A percentile compares a stretch with the other conserved stretches of the same genome.
Conservation (phyloP, 2,888 invertebrate genomes). For the Ophonus ardosiacus region DNA sequence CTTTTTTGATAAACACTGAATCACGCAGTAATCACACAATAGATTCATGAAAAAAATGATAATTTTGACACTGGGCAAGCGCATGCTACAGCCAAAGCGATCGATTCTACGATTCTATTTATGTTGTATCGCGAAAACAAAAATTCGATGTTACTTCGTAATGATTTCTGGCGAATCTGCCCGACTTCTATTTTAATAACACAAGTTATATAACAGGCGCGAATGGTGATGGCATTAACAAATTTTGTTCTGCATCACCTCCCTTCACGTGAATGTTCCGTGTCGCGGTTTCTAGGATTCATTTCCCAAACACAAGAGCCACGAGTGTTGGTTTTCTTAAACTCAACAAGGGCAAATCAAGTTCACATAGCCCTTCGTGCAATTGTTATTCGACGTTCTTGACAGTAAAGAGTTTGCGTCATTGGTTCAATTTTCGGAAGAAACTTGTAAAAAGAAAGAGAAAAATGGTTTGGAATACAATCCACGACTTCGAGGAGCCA, state of each 20-base stretch:
- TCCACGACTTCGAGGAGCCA: slow-evolving; percentile 72
- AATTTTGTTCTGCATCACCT: slow-evolving; percentile 33
- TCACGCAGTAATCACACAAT: slow-evolving; percentile 15
- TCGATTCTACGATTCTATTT: slow-evolving; percentile 57
- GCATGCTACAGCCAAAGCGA: background rate
- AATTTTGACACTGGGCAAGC: slow-evolving; percentile 3
- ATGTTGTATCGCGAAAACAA: background rate
- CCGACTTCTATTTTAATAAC: slow-evolving; percentile 40
- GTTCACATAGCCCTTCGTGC: slow-evolving; percentile 61
- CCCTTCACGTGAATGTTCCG: slow-evolving; percentile 54
- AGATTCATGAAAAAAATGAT: background rate
- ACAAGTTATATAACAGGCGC: slow-evolving; percentile 46
- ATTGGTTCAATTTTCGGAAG: slow-evolving; percentile 3
- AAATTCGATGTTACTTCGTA: background rate
- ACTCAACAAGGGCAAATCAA: slow-evolving; percentile 67
- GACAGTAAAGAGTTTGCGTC: slow-evolving; percentile 9
- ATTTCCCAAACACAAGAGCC: slow-evolving; percentile 56
- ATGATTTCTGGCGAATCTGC: slow-evolving; percentile 30
- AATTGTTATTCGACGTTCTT: slow-evolving; percentile 30
- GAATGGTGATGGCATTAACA: slow-evolving; percentile 1
- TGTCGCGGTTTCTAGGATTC: slow-evolving; percentile 33
- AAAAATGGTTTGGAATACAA: slow-evolving; percentile 76
- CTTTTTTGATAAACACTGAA: background rate
- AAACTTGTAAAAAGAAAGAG: slow-evolving; percentile 70
- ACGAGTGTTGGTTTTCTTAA: slow-evolving; percentile 63